Evolutionary conservation across 2,113 vertebrate species (phyloP).

Genomic region (Tachysurus vachellii): DNA sequence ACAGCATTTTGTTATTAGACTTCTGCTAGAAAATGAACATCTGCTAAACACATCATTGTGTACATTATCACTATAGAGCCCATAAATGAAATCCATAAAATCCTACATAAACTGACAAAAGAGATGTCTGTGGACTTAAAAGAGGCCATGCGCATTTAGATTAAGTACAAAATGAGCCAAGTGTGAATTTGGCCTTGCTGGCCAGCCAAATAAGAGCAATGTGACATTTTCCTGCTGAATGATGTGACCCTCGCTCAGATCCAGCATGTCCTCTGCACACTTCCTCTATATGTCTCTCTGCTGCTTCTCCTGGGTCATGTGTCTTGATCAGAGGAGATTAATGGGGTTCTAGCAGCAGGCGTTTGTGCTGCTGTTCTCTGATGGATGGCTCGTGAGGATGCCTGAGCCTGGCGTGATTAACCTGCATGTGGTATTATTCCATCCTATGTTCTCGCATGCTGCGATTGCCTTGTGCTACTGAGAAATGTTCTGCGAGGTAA

Average conservation of each 20-base stretch:
- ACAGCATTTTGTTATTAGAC: not conserved
- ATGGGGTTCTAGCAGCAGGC: constrained; percentile 33
- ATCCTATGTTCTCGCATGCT: not conserved
- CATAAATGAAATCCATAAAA: not conserved
- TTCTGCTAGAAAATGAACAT: not conserved
- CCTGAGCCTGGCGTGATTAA: constrained; percentile 37
- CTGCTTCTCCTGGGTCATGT: constrained; percentile 17
- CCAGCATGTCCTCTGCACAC: constrained; percentile 12
- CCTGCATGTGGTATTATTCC: not conserved
- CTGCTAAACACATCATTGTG: not conserved
- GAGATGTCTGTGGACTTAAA: constrained; percentile 8
- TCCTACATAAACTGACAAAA: not conserved
- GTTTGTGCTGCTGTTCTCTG: constrained; percentile 16
- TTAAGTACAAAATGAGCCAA: constrained; percentile 32
- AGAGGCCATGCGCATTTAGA: constrained; percentile 34
- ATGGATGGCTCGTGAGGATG: constrained; percentile 23
- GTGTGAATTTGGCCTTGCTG: constrained; percentile 24
- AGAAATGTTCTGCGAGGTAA: constrained; percentile 9
- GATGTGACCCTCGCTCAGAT: constrained; percentile 22
- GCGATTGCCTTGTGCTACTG: not conserved
- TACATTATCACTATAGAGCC: not conserved
- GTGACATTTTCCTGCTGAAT: constrained; percentile 1
- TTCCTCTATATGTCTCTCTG: constrained; percentile 10
- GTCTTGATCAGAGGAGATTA: constrained; percentile 44
- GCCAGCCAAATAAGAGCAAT: constrained; percentile 15